Evolutionary conservation across 2,113 vertebrate species (phyloP), one percentile per base, ranked within the genome.

Genomic region (Perca flavescens): DNA sequence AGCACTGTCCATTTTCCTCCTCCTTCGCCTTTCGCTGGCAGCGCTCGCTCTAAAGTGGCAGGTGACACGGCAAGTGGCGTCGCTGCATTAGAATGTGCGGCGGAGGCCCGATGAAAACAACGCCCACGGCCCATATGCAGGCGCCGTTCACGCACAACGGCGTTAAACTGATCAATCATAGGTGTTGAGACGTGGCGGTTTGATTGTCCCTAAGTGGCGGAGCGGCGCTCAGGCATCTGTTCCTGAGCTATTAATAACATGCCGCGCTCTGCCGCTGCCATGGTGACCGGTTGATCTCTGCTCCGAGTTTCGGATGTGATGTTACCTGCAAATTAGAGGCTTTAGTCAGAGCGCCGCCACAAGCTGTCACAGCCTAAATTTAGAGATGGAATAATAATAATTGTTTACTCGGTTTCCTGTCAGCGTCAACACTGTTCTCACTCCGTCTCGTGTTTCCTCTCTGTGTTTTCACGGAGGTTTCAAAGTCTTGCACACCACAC

Each of bases 221-320:
- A 68, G 66, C 47, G 83, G 74, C 81, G 81, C 74, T 78, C 82
- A 69, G 91, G 87, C 92, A 94, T 95, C 92, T 95, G 94, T 88
- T 93, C 86, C 57, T 64, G 22, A 22, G 75, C 84, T 95, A 95
- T 94, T 95, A 91, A 92, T 94, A 94, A 69, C 67, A 50, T 5
- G 52, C 66, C 52, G 31, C 47, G 56, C 71, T 79, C 67, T 83
- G 69, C 80, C 69, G 87, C 87, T 94, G 89, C 91, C 87, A 91
- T 91, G 87, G 81, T 58, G 40, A 91, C 86, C 56, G 69, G 46
- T 43, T 67, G 57, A 83, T 81, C 73, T 60, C 62, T 66, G 64
- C 65, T 66, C 77, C 0, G 22, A 73, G 72, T 74, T 67, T 82
- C 60, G 66, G 58, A 75, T 54, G 60, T 79, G 65, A 86, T 19